phyloP scores from a whole-genome alignment of 2,888 invertebrate genomes.

The Rhamphomyia laevipes region DNA sequence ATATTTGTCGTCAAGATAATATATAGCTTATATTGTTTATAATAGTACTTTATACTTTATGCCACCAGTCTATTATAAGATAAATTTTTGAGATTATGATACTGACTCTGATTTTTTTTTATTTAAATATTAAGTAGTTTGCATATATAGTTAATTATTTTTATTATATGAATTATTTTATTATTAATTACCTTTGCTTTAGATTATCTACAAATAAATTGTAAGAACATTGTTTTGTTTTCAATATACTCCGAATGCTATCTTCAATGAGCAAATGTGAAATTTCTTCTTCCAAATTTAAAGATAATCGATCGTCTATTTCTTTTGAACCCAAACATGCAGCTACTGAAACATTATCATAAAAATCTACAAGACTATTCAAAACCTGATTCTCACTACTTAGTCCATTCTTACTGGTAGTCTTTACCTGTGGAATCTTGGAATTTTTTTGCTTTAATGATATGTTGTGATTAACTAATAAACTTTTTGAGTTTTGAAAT shows the following conservation, averaged over 20 bases:
- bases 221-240: slow-evolving; percentile 26
- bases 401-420: slow-evolving; percentile 23
- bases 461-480: slow-evolving; percentile 1
- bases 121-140: no score
- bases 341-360: slow-evolving; percentile 31
- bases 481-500: slow-evolving; percentile 14
- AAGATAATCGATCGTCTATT: slow-evolving; percentile 24
- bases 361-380: slow-evolving; percentile 38
- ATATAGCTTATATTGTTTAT: no score
- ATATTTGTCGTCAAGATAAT: no score
- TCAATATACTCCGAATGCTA: slow-evolving; percentile 25
- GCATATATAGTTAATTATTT: no score
- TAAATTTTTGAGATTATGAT: no score
- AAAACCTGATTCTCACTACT: slow-evolving; percentile 30
- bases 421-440: slow-evolving; percentile 29
- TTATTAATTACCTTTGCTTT: slow-evolving; percentile 21
- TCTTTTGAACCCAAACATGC: slow-evolving; percentile 17
- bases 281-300: slow-evolving; percentile 26
- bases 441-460: slow-evolving; percentile 22
- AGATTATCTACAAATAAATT: slow-evolving; percentile 28
- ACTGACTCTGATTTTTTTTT: no score
- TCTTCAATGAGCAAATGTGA: slow-evolving; percentile 29
- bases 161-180: no score
- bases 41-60: no score
- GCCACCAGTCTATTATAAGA: no score